A percentile compares a stretch with the other conserved stretches of the same genome.
phyloP scores from a whole-genome alignment of 2,113 vertebrate genomes.

The Apeltes quadracus region DNA sequence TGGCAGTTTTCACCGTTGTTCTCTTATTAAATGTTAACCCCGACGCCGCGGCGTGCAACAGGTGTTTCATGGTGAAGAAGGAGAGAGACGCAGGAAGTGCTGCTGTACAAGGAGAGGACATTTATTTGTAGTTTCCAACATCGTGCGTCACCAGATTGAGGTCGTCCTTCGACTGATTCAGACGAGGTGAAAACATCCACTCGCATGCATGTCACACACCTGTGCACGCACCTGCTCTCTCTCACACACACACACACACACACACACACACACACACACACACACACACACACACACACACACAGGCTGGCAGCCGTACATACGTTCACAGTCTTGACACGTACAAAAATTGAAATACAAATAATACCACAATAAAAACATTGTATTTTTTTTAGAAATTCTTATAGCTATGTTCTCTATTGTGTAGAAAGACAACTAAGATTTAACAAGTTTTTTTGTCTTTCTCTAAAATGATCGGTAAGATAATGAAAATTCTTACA shows the following conservation, averaged over 20 bases:
- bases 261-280: conserved; percentile 20
- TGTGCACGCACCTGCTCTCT: conserved; percentile 38
- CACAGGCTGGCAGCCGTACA: conserved; percentile 54
- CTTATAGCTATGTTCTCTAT: conserved; percentile 73
- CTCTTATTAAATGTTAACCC: no score
- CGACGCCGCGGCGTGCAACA: no score
- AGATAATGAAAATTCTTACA: conserved; percentile 71
- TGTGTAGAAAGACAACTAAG: conserved; percentile 78
- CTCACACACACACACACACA: conserved; percentile 35
- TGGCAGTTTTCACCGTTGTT: no score
- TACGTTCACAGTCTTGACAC: conserved; percentile 74
- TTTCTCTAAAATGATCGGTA: conserved; percentile 71
- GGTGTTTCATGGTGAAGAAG: neutral
- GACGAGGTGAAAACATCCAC: conserved; percentile 69
- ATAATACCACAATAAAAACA: conserved; percentile 78
- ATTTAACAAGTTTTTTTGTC: conserved; percentile 67
- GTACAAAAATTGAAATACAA: conserved; percentile 79
- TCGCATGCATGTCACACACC: conserved; percentile 65
- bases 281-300: conserved; percentile 32
- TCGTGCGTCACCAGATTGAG: conserved; percentile 61
- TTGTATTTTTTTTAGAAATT: conserved; percentile 74
- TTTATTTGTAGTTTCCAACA: conserved; percentile 73
- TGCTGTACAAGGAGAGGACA: conserved; percentile 74
- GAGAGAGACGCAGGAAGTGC: neutral
- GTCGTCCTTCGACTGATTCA: conserved; percentile 60